Base-by-base conservation (phyloP, 2,797 vertebrate genomes). In the Cynopterus sphinx region DNA sequence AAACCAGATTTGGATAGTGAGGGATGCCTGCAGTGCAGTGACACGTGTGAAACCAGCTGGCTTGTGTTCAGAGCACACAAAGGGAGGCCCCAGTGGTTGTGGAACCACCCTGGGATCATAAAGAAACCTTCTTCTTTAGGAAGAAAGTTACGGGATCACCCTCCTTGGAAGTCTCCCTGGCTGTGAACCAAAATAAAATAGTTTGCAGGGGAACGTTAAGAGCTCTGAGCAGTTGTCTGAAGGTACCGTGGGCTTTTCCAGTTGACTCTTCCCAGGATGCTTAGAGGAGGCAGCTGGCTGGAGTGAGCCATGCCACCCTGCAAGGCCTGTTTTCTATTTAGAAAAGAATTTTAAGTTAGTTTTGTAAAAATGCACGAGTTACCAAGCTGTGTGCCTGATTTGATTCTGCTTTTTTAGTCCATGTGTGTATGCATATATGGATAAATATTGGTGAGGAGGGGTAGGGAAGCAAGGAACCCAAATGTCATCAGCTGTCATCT, bases 271-370 rank as follows among this genome's bases (percentile, higher is more conserved):
- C 70, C 71, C 41, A 33, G 8, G 2, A 84, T 59, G 22, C 84
- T 49, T 57, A 36, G 79, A 57, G 28, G 12, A 74, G 59, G 61
- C 36, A 74, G 51, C 63, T 94, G 88, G 59, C 92, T 49, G 13
- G 51, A 68, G 12, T 33, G 51, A 81, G 43, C 78, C 28, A n/a
- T 17, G 0, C 81, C 12, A 11, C 67, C 51, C 55, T 33, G 24
- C 57, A 79, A 78, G 57, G 51, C 43, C 70, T 91, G 57, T 88
- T 91, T 93, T 63, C 71, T 94, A 73, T 88, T 89, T 91, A 88
- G 83, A 63, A 63, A 88, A 88, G 70, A 90, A 91, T 87, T 95
- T 89, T 67, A 63, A 49, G 53, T 94, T 70, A n/a, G 22, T 79
- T 57, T 24, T 70, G 41, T 28, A 77, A 92, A 83, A 83, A 53